Evolutionary conservation across 2,113 vertebrate species (phyloP), one percentile per base, ranked within the genome.

Genomic region (Vimba vimba): DNA sequence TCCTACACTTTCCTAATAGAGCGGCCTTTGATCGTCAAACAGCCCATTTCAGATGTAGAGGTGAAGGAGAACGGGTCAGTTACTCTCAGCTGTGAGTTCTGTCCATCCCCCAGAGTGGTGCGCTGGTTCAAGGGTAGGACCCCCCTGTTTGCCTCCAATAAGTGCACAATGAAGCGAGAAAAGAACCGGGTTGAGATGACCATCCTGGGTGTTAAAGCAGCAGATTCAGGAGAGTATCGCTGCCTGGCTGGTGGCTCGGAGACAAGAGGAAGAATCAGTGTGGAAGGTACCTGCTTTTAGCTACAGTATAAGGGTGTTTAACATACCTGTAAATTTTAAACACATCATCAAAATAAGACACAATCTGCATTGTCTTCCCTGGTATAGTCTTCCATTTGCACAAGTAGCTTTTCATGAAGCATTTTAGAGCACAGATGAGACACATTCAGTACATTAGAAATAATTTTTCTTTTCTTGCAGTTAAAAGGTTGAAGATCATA

Each of bases 111-210:
- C 5, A 96, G 97, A 88, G 82, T 95, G 1, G 96, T 99, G 36
- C 94, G 92, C 68, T 99, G 98, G 98, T 99, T 97, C 86, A 97
- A 96, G 91, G 97, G 92, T 1, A 94, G 96, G 19, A 93, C 80
- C 0, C 94, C 93, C 33, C 92, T 99, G 0, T 92, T 94, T 57
- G 88, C 93, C 0, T 97, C 96, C 0, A 94, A 95, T 66, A 98
- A 97, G 84, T 96, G 95, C 93, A 95, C 87, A 83, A 95, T 97
- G 92, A 96, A 84, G 69, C 85, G 95, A 80, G 96, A 97, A 39
- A 95, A 95, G 21, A 93, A 94, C 66, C 94, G 92, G 13, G 95
- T 95, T 0, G 95, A 97, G 87, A 94, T 99, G 75, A 96, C 93
- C 21, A 93, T 99, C 74, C 74, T 96, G 81, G 95, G 95, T 36